Base-by-base conservation (phyloP, 2,113 vertebrate genomes). In the Dicrurus megarhynchus region DNA sequence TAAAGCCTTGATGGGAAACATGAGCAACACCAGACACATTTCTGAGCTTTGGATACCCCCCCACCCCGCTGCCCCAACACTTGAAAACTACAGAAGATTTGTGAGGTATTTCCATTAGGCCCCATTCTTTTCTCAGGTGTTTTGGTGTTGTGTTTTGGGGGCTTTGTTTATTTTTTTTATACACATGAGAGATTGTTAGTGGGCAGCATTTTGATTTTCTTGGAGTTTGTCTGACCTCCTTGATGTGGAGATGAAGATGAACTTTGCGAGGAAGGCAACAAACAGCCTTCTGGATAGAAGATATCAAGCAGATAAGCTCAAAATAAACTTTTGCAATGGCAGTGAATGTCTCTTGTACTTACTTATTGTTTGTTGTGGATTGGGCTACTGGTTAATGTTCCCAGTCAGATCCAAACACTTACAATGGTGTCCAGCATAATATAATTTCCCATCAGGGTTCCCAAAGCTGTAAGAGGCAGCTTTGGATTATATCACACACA, bases 11-110 rank as follows among this genome's bases (percentile, higher is more conserved):
- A 16, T 11, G 5, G 49, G 47, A 78, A 81, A 42, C 19, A 17
- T 1, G 3, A 67, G 27, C 15, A 10, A 6, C 2, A 12, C 28
- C 23, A 69, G 37, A 24, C 8, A 16, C 0, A 2, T 64, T 78
- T 71, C 47, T 23, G 28, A 39, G 42, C 22, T 85, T 61, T 50
- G 71, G 33, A 41, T 32, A 35, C 17, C 8, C 33, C 35, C 8
- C 24, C 9, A 55, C 24, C 4, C 13, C 26, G 27, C 3, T 0
- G 0, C 14, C 30, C 26, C 6, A 4, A 33, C 14, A 6, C 15
- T 50, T 6, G 13, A 55, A 57, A 52, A 16, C 23, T 55, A 12
- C 16, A 24, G 32, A 57, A 81, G 16, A 10, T 50, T 50, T 28
- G 46, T 3, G 28, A 57, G 7, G 13, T 57, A 20, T 44, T 87